These are phyloP conservation scores for Listronotus bonariensis DNA, from an alignment of 1,140 invertebrate species.

Conservation along the genomic window DNA sequence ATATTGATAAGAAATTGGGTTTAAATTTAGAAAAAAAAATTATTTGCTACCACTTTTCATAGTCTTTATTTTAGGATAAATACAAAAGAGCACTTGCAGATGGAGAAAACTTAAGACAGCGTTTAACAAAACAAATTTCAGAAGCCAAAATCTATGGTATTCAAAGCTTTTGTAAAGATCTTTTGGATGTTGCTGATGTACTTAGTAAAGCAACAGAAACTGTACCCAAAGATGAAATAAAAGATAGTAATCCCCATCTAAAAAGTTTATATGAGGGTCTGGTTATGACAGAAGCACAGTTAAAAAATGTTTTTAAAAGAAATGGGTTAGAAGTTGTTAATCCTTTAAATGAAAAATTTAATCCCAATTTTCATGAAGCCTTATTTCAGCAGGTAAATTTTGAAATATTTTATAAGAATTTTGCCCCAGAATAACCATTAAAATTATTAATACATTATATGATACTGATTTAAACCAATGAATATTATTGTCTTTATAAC, in stretches of 20 bases:
- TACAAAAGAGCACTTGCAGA: constrained; percentile 94
- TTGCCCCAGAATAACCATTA: too few species aligned
- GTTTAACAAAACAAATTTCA: constrained; percentile 90
- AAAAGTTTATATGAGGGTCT: constrained; percentile 91
- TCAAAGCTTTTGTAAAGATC: constrained; percentile 96
- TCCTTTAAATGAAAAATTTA: constrained; percentile 92
- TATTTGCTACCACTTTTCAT: constrained; percentile 1
- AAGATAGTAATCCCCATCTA: constrained; percentile 77
- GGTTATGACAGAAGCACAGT: constrained; percentile 84
- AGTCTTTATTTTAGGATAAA: constrained; percentile 74
- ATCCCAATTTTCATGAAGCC: constrained; percentile 96
- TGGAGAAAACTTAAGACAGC: constrained; percentile 86
- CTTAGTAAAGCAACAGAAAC: constrained; percentile 86
- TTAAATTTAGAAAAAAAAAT: constrained; percentile 2
- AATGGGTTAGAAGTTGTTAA: constrained; percentile 86
- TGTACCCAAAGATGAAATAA: constrained; percentile 82
- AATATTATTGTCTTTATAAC: too few species aligned
- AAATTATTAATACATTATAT: too few species aligned
- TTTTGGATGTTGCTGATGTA: constrained; percentile 96
- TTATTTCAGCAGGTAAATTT: constrained; percentile 83
- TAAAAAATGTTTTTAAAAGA: constrained; percentile 85
- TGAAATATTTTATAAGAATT: too few species aligned
- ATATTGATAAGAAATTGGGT: too few species aligned
- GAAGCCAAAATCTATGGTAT: constrained; percentile 96
- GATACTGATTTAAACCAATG: too few species aligned